These are phyloP conservation scores for Antechinus stuartii DNA, from an alignment of 2,113 vertebrate species.

Conservation along the genomic window DNA sequence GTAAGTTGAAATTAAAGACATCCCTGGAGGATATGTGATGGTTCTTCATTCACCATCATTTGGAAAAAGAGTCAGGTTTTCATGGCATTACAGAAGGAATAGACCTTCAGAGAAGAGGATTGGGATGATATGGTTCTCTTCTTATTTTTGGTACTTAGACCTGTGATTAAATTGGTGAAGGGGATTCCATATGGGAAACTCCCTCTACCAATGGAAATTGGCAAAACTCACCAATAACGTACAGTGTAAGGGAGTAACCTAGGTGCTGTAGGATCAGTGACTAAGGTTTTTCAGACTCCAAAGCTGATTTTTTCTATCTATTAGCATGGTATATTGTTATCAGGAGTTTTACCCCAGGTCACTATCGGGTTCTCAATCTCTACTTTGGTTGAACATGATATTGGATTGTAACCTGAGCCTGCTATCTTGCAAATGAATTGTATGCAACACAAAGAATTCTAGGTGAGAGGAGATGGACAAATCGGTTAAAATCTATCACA, in stretches of 20 bases:
- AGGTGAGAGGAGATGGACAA: not conserved
- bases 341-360: slow-evolving; percentile 5
- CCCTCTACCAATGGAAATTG: not conserved
- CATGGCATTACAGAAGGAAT: slow-evolving; percentile 33
- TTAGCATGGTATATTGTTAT: not conserved
- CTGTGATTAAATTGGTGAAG: not conserved
- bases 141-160: not conserved
- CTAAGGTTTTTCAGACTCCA: not conserved
- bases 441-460: not conserved
- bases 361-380: not conserved
- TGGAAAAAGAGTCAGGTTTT: slow-evolving; percentile 36
- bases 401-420: not conserved
- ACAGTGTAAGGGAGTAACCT: not conserved
- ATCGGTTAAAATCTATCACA: not conserved
- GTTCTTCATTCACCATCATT: not conserved
- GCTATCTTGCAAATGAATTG: not conserved
- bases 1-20: slow-evolving; percentile 40
- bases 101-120: not conserved
- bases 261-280: not conserved
- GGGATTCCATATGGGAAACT: not conserved
- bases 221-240: not conserved
- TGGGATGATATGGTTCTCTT: not conserved
- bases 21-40: not conserved
- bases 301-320: not conserved
- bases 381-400: not conserved